Percentiles rank a stretch among this genome's conserved stretches.
Evolutionary conservation across 2,113 vertebrate species (phyloP).

Genomic region (Sterna hirundo): DNA sequence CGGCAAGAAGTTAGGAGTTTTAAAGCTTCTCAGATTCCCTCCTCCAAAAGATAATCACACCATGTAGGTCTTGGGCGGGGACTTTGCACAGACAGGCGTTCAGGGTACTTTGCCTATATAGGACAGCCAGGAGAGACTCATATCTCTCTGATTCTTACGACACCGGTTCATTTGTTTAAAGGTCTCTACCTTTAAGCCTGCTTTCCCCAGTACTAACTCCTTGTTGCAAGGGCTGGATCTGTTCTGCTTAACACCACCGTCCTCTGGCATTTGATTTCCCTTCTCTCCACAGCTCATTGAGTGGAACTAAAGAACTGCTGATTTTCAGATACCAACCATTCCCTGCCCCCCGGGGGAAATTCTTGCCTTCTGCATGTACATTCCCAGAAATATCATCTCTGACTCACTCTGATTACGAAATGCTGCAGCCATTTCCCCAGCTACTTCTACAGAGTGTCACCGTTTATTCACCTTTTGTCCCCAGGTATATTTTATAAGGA

Average conservation of each 20-base stretch:
- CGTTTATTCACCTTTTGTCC: neutral
- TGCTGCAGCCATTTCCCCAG: neutral
- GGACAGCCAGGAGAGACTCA: neutral
- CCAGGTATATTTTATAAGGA: neutral
- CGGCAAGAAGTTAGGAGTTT: neutral
- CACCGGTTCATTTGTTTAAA: neutral
- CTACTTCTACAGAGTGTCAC: neutral
- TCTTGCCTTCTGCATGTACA: neutral
- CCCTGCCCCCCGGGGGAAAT: neutral
- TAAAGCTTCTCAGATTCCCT: neutral
- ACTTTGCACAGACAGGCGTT: fast-evolving
- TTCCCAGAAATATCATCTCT: slow-evolving; percentile 22
- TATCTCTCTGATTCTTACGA: neutral
- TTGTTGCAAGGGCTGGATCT: neutral
- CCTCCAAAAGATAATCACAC: neutral
- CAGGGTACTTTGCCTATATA: neutral
- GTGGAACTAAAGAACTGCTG: neutral
- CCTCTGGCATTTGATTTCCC: neutral
- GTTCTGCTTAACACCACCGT: neutral
- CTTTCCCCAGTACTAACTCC: neutral
- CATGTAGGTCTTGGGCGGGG: neutral
- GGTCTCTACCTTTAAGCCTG: neutral
- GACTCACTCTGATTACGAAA: slow-evolving; percentile 6
- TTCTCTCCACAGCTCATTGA: neutral
- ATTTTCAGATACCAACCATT: neutral